These are phyloP conservation scores for Microplitis demolitor DNA, from an alignment of 1,140 invertebrate species.

Conservation along the genomic window DNA sequence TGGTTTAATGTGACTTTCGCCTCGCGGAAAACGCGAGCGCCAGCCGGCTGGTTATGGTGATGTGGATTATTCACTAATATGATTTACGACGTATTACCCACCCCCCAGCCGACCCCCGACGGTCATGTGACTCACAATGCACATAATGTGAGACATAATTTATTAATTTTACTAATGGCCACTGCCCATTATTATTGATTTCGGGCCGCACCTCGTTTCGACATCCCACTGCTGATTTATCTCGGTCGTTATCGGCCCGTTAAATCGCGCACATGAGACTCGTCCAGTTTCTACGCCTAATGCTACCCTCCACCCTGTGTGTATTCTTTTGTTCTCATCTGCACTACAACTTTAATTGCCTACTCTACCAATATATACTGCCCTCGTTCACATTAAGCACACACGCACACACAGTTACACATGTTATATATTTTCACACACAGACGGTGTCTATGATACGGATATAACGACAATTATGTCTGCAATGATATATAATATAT, in stretches of 20 bases:
- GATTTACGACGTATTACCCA: conserved; percentile 60
- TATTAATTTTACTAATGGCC: conserved; percentile 65
- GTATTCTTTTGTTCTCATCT: conserved; percentile 2
- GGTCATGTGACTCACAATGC: conserved; percentile 56
- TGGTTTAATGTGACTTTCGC: conserved; percentile 35
- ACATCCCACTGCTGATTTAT: conserved; percentile 52
- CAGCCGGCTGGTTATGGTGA: conserved; percentile 52
- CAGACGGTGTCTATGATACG: no score
- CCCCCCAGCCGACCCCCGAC: conserved; percentile 1
- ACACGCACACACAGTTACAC: no score
- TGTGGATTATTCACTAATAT: conserved; percentile 64
- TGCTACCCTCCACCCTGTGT: conserved; percentile 18
- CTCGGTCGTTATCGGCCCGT: conserved; percentile 51
- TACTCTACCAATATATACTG: neutral
- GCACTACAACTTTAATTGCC: neutral
- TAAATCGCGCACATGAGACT: conserved; percentile 46
- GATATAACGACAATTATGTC: no score
- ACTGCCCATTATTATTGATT: conserved; percentile 64
- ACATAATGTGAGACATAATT: conserved; percentile 63
- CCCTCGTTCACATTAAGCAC: no score
- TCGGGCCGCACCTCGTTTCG: conserved; percentile 53
- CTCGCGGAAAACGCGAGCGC: conserved; percentile 34
- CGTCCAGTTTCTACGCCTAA: conserved; percentile 26
- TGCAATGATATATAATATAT: no score
- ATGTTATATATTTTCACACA: neutral